Evolutionary conservation across 1,140 invertebrate genomes (phyloP), one percentile per base, ranked within the genome.

Genomic region (Drosophila subpulchrella): DNA sequence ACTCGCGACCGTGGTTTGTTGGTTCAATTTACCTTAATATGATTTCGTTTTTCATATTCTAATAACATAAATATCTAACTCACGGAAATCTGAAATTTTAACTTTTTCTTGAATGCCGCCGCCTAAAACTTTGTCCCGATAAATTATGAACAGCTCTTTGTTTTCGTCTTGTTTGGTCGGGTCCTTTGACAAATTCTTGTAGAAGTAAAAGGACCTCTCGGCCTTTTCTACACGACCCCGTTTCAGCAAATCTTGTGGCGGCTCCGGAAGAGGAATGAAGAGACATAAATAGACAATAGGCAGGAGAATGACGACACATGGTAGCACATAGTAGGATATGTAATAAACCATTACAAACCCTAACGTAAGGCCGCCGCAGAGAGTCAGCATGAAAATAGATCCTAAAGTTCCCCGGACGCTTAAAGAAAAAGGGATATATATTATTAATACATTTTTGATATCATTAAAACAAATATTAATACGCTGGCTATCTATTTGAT

Each of bases 391-490:
- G 11, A 75, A 36, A 36, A 89, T 30, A 3, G 90, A 85, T 1
- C 78, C 65, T 6, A 91, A 38, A 11, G 74, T 68, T 27, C 85
- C 85, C 4, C 85, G 85, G 3, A 89, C 44, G 32, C 85, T 63
- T 85, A 12, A 6, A 24, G 54, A 53, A n/a, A 50, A 30, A 34
- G 5, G 6, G 3, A 13, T 12, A 24, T 10, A 10, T 17, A 44
- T 44, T 17, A 34, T 3, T 34, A 34, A 10, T 7, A 8, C 6
- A 32, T 7, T 32, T 6, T 41, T 38, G 12, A 5, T 4, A 5
- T 13, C 36, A 13, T 13, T 13, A 38, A 13, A 10, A 34, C 8
- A 34, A 34, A 10, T 34, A 34, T 34, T 10, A 34, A 34, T 10
- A 10, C 2, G 32, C 2, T 10, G 7, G 7, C n/a, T 34, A 34